Evolutionary conservation across 2,797 vertebrate species (phyloP), one percentile per base, ranked within the genome.

Genomic region (Allobates femoralis): DNA sequence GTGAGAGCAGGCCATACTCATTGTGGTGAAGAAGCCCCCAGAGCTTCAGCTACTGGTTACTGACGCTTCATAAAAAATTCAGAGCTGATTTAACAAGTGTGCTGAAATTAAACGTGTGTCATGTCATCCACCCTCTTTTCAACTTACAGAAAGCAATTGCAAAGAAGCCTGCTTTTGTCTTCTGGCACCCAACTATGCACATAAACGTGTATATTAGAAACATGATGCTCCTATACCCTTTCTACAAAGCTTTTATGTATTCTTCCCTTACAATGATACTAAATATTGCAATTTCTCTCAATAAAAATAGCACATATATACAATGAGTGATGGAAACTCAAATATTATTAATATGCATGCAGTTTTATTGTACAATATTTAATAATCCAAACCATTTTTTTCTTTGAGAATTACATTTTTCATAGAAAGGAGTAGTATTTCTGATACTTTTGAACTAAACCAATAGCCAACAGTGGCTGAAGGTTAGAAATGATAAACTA

Each of bases 41-140:
- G 97, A 98, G 98, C 93, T 93, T 95, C 79, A 90, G 91, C 91
- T 95, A 93, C 94, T 95, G 94, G 95, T 96, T 96, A 96, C 94
- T 89, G 90, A 95, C 94, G 96, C 96, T 94, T 98, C 96, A 96
- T 97, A 95, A 98, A 97, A 98, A 97, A 97, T 97, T 97, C 96
- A 97, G 95, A 93, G 92, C 94, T 94, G 94, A 94, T 95, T 95
- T 96, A 96, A 97, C 96, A 95, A 96, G 95, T 94, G 94, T 91
- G 91, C 92, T 92, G 93, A 93, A 94, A 95, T 94, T 93, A 91
- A 94, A 94, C 90, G 92, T 66, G 3, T 93, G 93, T 95, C 95
- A 95, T 93, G 94, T 93, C 95, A 96, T 95, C 94, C 93, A 91
- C 88, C 90, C 89, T 93, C 92, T 90, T 92, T 91, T 93, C 88